Base-by-base conservation (phyloP, 2,888 invertebrate species). In the Hypomecis punctinalis region DNA sequence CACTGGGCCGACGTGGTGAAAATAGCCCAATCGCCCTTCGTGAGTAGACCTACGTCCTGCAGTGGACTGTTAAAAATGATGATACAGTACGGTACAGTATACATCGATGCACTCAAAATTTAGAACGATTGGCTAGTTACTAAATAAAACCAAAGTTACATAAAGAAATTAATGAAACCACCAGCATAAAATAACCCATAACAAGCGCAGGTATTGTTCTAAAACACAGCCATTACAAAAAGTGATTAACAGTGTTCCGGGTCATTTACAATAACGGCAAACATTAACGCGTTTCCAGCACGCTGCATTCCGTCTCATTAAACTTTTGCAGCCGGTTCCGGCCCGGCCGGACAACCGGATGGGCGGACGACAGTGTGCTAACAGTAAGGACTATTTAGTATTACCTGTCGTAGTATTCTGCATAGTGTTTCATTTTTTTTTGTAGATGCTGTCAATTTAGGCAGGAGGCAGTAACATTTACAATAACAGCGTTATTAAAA, bases 291-390 rank as follows among this genome's bases (percentile, higher is more conserved):
- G 43, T 52, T 57, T 47, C 52, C 52, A 39, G 39, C 57, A 36
- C 54, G 56, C 33, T 55, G 60, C 64, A 60, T 60, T 60, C 60
- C 64, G 39, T 55, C 55, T 64, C 60, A 60, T 64, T 64, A 64
- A 60, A 51, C 55, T 54, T 54, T 36, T 51, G 64, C 64, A 35
- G 40, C 51, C 59, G 59, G 59, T 13, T 37, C 49, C 51, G 43
- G 43, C 42, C 35, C 42, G 13, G 13, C 8, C 45, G 55, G 11
- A 9, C 36, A 9, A 37, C 59, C 37, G 43, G 59, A 46, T 33
- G 10, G 11, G 33, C 53, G 48, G 47, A 43, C 5, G 35, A 40
- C 33, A n/a, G 7, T 9, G 6, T 10, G 10, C 5, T n/a, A 11
- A 10, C 54, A 54, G 54, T 54, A 54, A 36, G 54, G 54, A n/a